Conservation (phyloP, 2,888 invertebrate genomes). For the Tromatobia lineatoria region DNA sequence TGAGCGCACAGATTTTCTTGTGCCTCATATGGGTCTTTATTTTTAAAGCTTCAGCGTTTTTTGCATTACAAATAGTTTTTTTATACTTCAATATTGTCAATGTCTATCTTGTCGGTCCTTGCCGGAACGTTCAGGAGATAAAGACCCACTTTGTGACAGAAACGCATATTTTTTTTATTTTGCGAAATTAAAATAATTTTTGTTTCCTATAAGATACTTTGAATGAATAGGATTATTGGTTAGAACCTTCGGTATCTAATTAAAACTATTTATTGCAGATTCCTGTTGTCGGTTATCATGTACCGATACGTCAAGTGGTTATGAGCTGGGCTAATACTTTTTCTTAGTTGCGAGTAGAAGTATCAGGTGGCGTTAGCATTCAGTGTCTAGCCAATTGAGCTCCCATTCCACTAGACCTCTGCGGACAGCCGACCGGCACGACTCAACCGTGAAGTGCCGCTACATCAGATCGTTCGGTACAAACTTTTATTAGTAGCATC, state of each 20-base stretch:
- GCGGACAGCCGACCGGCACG: background rate
- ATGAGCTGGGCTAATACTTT: conserved; percentile 9
- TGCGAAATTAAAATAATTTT: background rate
- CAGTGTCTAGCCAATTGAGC: conserved; percentile 54
- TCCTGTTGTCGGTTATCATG: conserved; percentile 30
- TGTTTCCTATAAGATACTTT: background rate
- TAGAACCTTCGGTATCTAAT: background rate
- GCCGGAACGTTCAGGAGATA: too few relatives aligned
- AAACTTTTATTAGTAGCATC: conserved; percentile 13
- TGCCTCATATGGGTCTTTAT: background rate
- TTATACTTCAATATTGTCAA: background rate
- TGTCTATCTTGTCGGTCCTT: background rate
- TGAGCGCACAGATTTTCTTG: background rate
- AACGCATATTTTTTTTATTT: too few relatives aligned
- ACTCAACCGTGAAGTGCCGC: background rate
- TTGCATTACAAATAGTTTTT: background rate
- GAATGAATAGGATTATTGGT: background rate
- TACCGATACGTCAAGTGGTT: conserved; percentile 33
- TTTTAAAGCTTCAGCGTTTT: background rate
- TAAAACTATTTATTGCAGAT: conserved; percentile 39
- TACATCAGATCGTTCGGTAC: background rate
- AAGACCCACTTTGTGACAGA: too few relatives aligned
- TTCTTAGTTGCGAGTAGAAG: conserved; percentile 67
- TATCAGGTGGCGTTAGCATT: conserved; percentile 72
- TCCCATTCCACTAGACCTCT: conserved; percentile 60